A percentile compares a stretch with the other conserved stretches of the same genome.
phyloP scores from a whole-genome alignment of 2,113 vertebrate genomes.

The Sprattus sprattus region DNA sequence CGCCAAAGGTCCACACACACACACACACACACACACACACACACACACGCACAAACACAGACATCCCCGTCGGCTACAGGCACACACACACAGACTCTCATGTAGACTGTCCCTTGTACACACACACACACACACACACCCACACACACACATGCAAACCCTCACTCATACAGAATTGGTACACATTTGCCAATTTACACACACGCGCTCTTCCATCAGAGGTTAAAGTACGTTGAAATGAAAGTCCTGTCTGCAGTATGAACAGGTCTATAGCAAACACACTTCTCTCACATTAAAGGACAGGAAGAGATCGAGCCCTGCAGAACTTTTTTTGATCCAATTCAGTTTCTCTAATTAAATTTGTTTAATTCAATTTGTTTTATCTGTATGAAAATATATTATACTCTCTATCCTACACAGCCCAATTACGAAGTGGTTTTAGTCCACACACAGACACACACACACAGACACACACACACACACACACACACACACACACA shows the following conservation, averaged over 20 bases:
- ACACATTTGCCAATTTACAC: background rate
- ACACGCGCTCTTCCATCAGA: background rate
- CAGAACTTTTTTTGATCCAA: background rate
- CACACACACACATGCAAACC: background rate
- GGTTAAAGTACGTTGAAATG: too few relatives aligned
- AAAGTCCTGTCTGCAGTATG: background rate
- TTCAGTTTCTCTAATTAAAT: background rate
- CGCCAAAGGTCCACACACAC: background rate
- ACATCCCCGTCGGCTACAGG: background rate
- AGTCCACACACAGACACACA: background rate
- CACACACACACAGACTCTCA: background rate
- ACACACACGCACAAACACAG: constrained; percentile 10
- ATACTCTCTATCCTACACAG: background rate
- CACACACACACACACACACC: background rate
- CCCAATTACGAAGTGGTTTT: background rate
- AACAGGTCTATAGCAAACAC: background rate
- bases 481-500: background rate
- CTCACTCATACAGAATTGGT: background rate
- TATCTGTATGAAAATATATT: constrained; percentile 6
- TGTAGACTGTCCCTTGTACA: too few relatives aligned
- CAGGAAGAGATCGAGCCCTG: background rate
- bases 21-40: background rate
- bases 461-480: background rate
- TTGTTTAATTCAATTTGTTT: constrained; percentile 10
- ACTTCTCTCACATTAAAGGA: background rate